Base-by-base conservation (phyloP, 2,797 vertebrate genomes). In the Pseudomugil tenellus region DNA sequence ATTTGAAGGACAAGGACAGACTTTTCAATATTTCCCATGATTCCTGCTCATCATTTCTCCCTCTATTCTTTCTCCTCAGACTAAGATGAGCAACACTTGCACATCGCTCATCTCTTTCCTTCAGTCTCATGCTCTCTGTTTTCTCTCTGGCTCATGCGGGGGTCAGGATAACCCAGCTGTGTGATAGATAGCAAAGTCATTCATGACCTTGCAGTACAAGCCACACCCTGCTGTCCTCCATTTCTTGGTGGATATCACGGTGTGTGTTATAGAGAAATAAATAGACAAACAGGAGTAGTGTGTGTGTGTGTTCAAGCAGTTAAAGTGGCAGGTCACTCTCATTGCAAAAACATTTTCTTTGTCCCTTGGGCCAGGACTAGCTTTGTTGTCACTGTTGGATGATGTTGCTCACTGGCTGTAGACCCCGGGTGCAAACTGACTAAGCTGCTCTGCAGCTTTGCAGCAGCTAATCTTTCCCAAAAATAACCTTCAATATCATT, bases 181-280 rank as follows among this genome's bases (percentile, higher is more conserved):
- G 81, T 84, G 88, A 89, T 74, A 77, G 77, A 91, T 88, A n/a
- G 78, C 78, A 63, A 62, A 84, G 77, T 86, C 87, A 78, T 70
- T 55, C 58, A 60, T 84, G 90, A 89, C 90, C 88, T 89, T 91
- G 88, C 72, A 70, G 81, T 35, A 58, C 72, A 79, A 79, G 78
- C 83, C 84, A 66, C 81, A 78, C 83, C 86, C 84, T 84, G n/a
- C 79, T 29, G 8, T 87, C 84, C 76, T 75, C 67, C 28, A 51
- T 72, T 66, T 79, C 67, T 39, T 29, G 19, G 17, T 10, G 21
- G 41, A 37, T 48, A 29, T 34, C 26, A n/a, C 25, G 31, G 37
- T 53, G 35, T n/a, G 43, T 43, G 28, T 35, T 41, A 6, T 25
- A 17, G 51, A 53, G 51, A 53, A 28, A 28, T 46, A 53, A 53